Conservation (phyloP, 2,888 invertebrate genomes). For the Galerucella pusilla region DNA sequence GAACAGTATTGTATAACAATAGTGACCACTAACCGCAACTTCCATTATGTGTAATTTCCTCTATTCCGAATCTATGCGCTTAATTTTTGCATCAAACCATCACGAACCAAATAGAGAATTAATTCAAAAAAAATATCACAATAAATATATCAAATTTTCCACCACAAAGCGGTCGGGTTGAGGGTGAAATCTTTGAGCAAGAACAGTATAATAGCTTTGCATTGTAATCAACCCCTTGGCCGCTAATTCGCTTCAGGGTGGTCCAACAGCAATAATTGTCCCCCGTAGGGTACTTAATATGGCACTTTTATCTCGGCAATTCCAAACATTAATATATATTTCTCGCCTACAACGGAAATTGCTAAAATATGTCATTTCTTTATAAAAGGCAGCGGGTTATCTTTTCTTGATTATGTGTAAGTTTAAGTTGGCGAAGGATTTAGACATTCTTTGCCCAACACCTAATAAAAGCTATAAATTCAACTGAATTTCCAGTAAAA, state of each 20-base stretch:
- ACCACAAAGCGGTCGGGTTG: slow-evolving; percentile 20
- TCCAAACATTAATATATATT: slow-evolving; percentile 51
- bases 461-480: not conserved
- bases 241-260: slow-evolving; percentile 35
- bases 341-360: slow-evolving; percentile 45
- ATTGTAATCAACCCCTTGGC: slow-evolving; percentile 36
- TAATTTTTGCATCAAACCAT: slow-evolving; percentile 20
- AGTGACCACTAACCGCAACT: slow-evolving; percentile 7
- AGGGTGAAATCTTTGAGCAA: slow-evolving; percentile 17
- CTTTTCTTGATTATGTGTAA: slow-evolving; percentile 4
- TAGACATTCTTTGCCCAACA: not conserved
- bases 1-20: not conserved
- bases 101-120: slow-evolving; percentile 3
- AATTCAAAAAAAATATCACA: slow-evolving; percentile 15
- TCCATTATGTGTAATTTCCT: slow-evolving; percentile 8
- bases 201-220: slow-evolving; percentile 21
- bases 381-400: slow-evolving; percentile 24
- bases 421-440: slow-evolving; percentile 3
- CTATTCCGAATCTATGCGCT: not conserved
- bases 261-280: slow-evolving; percentile 34
- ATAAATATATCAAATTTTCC: slow-evolving; percentile 16
- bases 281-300: slow-evolving; percentile 34
- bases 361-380: slow-evolving; percentile 40
- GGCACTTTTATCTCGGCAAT: slow-evolving; percentile 43
- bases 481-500: not conserved